These are phyloP conservation scores for Zapornia atra DNA, from an alignment of 2,113 vertebrate species.

Conservation along the genomic window DNA sequence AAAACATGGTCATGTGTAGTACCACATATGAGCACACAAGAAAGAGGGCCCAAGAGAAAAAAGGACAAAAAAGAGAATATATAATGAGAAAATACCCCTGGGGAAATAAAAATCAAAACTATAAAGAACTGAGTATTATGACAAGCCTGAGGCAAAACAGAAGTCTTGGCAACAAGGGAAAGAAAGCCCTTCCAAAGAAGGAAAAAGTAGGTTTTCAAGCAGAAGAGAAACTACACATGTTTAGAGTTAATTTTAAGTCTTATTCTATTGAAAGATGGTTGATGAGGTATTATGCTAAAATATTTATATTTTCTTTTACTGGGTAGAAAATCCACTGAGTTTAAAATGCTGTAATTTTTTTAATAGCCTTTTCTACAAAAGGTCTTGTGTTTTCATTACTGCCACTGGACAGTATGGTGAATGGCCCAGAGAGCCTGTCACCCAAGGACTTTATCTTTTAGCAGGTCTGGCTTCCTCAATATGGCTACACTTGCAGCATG, in stretches of 20 bases:
- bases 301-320: not conserved
- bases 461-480: not conserved
- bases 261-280: not conserved
- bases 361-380: not conserved
- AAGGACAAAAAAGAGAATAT: not conserved
- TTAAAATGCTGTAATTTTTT: not conserved
- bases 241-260: not conserved
- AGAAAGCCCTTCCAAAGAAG: not conserved
- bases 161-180: not conserved
- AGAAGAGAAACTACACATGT: not conserved
- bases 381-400: not conserved
- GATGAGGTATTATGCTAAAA: not conserved
- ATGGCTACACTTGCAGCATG: fast-evolving
- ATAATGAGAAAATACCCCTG: not conserved
- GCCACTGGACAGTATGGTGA: not conserved
- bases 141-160: not conserved
- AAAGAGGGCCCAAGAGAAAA: not conserved
- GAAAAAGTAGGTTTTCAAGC: not conserved
- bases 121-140: not conserved
- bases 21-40: not conserved
- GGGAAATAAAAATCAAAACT: not conserved
- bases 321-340: not conserved
- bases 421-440: not conserved
- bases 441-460: not conserved
- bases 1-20: not conserved